These are phyloP conservation scores for Brachionus manjavacas DNA, from an alignment of 1,140 invertebrate genomes.

Conservation along the genomic window DNA sequence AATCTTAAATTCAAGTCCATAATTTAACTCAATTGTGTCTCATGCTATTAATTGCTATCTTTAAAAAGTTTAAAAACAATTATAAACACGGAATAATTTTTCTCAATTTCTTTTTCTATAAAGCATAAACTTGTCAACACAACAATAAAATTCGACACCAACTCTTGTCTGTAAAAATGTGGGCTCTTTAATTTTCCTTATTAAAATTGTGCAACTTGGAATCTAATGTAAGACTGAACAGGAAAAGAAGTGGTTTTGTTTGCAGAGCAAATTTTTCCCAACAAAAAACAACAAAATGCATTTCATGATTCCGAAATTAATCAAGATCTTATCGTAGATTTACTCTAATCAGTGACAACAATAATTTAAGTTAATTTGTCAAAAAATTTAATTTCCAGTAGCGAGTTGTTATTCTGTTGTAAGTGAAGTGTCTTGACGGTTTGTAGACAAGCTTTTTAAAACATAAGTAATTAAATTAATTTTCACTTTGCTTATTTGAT, in stretches of 20 bases:
- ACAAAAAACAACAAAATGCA: neutral
- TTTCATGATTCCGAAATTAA: constrained; percentile 31
- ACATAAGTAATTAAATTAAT: constrained; percentile 25
- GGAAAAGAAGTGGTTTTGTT: neutral
- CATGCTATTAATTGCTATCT: constrained; percentile 36
- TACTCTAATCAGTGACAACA: neutral
- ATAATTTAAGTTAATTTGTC: constrained; percentile 26
- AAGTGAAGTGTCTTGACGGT: neutral
- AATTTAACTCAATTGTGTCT: neutral
- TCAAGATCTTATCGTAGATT: constrained; percentile 28
- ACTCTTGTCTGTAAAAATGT: neutral
- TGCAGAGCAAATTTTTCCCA: neutral
- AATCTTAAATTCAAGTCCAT: neutral
- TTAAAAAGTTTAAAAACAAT: neutral
- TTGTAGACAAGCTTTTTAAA: neutral
- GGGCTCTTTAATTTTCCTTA: neutral
- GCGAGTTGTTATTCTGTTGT: neutral
- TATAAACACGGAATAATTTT: constrained; percentile 25
- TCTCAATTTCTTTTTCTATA: too few species aligned
- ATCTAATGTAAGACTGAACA: neutral
- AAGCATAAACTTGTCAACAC: neutral
- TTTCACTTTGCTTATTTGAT: neutral
- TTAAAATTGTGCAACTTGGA: too few species aligned
- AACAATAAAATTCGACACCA: neutral
- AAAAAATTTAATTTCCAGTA: neutral